These are phyloP conservation scores for Rousettus leschenaultii DNA, from an alignment of 2,113 vertebrate species.

Conservation along the genomic window DNA sequence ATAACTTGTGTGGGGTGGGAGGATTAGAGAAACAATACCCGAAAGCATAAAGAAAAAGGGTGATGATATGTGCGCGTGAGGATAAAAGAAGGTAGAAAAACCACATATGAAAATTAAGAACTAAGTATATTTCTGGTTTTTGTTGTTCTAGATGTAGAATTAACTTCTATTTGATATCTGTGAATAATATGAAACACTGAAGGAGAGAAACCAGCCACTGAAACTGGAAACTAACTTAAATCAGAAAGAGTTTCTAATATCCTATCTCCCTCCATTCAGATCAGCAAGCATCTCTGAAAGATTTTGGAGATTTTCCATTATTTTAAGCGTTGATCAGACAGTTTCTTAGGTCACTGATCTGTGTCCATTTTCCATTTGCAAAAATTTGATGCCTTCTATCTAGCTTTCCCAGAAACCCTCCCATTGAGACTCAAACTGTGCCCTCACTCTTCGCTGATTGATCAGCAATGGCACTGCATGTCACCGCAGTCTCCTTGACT, in stretches of 20 bases:
- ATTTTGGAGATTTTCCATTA: not conserved
- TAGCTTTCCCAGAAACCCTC: not conserved
- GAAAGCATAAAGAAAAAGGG: not conserved
- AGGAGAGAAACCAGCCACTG: not conserved
- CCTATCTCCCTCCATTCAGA: not conserved
- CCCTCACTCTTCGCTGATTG: not conserved
- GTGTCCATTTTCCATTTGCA: not conserved
- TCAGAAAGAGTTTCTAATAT: not conserved
- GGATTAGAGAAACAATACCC: not conserved
- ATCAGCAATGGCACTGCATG: not conserved
- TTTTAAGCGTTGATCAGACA: not conserved
- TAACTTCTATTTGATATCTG: not conserved
- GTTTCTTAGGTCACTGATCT: not conserved
- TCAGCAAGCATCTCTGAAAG: not conserved
- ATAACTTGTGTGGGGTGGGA: not conserved
- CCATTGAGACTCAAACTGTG: not conserved
- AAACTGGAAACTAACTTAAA: not conserved
- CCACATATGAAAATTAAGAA: not conserved
- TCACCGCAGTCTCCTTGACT: not conserved
- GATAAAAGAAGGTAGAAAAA: not conserved
- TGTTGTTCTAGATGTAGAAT: not conserved
- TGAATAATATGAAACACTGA: not conserved
- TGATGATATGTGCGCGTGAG: not conserved
- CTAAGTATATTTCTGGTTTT: not conserved
- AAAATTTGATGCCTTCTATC: not conserved